phyloP scores from a whole-genome alignment of 2,113 vertebrate genomes.

The Mixornis gularis region DNA sequence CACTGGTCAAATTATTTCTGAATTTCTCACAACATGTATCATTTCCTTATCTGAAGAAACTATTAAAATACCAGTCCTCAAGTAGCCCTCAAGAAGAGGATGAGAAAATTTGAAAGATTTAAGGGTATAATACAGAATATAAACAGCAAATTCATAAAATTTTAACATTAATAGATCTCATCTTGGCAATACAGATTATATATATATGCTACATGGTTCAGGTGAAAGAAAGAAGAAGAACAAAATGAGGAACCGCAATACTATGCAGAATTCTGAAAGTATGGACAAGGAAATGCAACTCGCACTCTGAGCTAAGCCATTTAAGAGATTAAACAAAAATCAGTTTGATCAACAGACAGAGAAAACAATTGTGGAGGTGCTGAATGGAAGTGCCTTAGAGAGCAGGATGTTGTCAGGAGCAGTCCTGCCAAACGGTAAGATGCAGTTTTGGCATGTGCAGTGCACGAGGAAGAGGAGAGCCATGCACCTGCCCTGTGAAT shows the following conservation, averaged over 20 bases:
- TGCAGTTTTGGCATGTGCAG: background rate
- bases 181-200: background rate
- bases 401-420: background rate
- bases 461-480: background rate
- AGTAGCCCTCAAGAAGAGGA: background rate
- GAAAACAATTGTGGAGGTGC: background rate
- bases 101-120: background rate
- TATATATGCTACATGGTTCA: background rate
- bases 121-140: background rate
- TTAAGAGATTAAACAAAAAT: background rate
- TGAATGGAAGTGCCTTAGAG: background rate
- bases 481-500: background rate
- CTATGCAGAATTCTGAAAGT: background rate
- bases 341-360: background rate
- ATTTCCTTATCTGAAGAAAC: background rate
- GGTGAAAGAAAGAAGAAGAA: background rate
- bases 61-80: background rate
- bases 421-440: background rate
- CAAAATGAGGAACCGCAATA: rapidly evolving
- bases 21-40: background rate
- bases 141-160: background rate
- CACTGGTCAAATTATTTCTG: background rate
- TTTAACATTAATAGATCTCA: background rate
- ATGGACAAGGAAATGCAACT: background rate
- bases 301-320: background rate